Base-by-base conservation (phyloP, 2,113 vertebrate species). In the Cairina moschata region DNA sequence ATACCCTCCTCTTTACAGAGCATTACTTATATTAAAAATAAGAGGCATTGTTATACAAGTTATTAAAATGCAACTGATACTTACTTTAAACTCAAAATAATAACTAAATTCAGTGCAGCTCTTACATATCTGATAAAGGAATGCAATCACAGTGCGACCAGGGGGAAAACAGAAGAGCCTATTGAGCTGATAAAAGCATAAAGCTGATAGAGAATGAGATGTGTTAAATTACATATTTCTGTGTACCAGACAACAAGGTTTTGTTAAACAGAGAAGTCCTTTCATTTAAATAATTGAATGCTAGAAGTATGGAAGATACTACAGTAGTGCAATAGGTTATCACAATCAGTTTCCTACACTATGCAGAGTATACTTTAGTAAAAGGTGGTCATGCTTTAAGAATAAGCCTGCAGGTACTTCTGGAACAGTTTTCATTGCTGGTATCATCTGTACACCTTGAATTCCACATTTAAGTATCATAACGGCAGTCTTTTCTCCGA, bases 41-140 rank as follows among this genome's bases (percentile, higher is more conserved):
- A 74, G 34, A 20, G 78, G 3, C 11, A 85, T 40, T 90, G 29
- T 42, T 91, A 66, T 13, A 32, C 31, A 76, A 77, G 36, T 71
- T 91, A 92, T 69, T 90, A 83, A 93, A 94, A 92, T 28, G 48
- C 36, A 86, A 91, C 15, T 77, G 48, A 90, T 94, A 78, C 29
- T 93, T 82, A 52, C 38, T 76, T 82, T 81, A 87, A 91, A 74
- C 18, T 78, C n/a, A 72, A 75, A 93, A 91, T 88, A 90, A 65
- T 82, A 65, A 83, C 31, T 55, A 78, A 44, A 89, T 60, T 84
- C 66, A 71, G 9, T 52, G 56, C 40, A 69, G 34, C 11, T 48
- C 78, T 86, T 54, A 93, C 93, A 8, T 88, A 90, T 86, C 93
- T 88, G 76, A 96, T 90, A 91, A 76, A 95, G 67, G 11, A 86